phyloP scores from a whole-genome alignment of 2,797 vertebrate species.

The Acanthis flammea region DNA sequence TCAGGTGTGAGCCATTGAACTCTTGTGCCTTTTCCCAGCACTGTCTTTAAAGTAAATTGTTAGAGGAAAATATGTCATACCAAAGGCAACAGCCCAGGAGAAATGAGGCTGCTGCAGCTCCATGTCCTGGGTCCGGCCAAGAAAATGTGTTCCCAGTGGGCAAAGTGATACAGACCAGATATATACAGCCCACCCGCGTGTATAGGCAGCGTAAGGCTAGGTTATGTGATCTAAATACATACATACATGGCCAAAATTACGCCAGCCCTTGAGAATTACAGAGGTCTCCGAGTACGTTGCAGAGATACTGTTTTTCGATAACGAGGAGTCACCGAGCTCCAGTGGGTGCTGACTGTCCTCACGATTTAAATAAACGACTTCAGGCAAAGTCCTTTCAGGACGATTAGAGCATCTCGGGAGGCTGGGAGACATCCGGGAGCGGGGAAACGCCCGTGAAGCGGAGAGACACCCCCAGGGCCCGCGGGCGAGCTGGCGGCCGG shows the following conservation, averaged over 20 bases:
- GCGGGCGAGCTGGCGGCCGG: neutral
- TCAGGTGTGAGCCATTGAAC: neutral
- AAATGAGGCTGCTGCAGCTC: neutral
- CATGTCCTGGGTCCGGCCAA: fast-evolving
- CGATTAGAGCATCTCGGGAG: neutral
- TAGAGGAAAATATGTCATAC: neutral
- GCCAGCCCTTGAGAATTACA: neutral
- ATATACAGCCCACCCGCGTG: fast-evolving
- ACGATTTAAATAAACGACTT: neutral
- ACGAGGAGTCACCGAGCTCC: neutral
- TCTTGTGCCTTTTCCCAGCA: neutral
- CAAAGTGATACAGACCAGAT: fast-evolving
- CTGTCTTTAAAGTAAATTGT: neutral
- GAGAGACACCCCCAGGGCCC: neutral
- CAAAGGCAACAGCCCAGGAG: neutral
- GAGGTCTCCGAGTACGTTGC: neutral
- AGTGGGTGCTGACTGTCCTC: neutral
- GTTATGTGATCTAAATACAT: neutral
- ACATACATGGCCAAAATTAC: neutral
- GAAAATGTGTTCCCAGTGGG: neutral
- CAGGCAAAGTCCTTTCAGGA: neutral
- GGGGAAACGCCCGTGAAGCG: too few relatives aligned
- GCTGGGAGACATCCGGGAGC: neutral
- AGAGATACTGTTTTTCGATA: neutral
- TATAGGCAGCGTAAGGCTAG: too few relatives aligned